These are phyloP conservation scores for Cheilosia urbana DNA, from an alignment of 2,888 invertebrate species.

Conservation along the genomic window DNA sequence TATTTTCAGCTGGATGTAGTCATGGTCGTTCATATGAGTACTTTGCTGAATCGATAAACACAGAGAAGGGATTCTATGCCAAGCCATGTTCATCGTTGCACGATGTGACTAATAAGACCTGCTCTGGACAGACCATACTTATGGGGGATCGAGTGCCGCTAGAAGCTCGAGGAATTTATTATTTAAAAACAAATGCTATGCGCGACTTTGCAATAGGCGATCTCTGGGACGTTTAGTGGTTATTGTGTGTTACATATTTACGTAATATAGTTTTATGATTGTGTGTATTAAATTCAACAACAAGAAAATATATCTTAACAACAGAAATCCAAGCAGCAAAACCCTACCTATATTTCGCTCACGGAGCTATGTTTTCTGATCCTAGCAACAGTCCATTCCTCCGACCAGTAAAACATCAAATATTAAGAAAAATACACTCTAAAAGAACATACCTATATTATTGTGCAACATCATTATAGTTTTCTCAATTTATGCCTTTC, in stretches of 20 bases:
- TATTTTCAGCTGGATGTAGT: constrained; percentile 86
- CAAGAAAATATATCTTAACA: too few species aligned
- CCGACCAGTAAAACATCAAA: too few species aligned
- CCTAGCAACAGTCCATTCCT: too few species aligned
- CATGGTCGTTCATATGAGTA: constrained; percentile 87
- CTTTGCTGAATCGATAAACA: constrained; percentile 88
- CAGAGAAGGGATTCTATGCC: constrained; percentile 85
- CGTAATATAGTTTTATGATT: background rate
- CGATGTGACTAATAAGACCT: constrained; percentile 79
- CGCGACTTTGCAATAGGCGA: constrained; percentile 85
- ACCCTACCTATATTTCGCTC: too few species aligned
- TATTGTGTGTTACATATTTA: background rate
- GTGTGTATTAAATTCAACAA: too few species aligned
- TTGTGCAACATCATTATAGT: too few species aligned
- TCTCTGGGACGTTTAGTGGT: constrained; percentile 53
- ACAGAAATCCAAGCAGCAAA: too few species aligned
- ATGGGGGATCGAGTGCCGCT: constrained; percentile 86
- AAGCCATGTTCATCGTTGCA: constrained; percentile 85
- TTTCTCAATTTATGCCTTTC: too few species aligned
- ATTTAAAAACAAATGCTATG: constrained; percentile 86
- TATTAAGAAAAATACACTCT: too few species aligned
- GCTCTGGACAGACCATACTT: constrained; percentile 80
- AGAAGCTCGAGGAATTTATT: constrained; percentile 86
- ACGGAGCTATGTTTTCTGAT: too few species aligned
- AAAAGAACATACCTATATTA: too few species aligned